Evolutionary conservation across 2,113 vertebrate genomes (phyloP), one percentile per base, ranked within the genome.

Genomic region (Blennius ocellaris): DNA sequence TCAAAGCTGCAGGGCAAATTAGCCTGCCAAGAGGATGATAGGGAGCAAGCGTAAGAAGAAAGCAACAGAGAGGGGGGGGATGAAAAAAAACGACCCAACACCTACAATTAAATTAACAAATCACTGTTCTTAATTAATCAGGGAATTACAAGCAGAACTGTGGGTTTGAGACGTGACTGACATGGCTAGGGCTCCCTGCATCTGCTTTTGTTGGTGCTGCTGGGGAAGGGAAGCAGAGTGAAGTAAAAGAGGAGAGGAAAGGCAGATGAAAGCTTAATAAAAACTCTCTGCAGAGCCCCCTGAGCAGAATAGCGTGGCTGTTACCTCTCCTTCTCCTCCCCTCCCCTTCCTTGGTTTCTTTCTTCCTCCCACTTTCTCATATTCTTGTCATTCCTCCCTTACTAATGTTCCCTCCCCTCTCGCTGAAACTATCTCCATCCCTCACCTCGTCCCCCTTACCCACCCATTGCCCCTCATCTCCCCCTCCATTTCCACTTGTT

Each of bases 91-190:
- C 45, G 60, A 73, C 61, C 82, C 73, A 77, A 68, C 83, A 91
- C 83, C 85, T 84, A 40, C 11, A 41, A 78, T 85, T 85, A 91
- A 89, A 81, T 92, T 83, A 84, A 85, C 83, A 92, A 93, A 93
- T 85, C 61, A 73, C 79, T 89, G 85, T 62, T 85, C 85, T 87
- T 90, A 91, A 87, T 89, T 80, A 80, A 90, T 68, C 61, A 6
- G 82, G 86, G 89, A 92, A 84, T 6, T 3, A 85, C 79, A 82
- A 37, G 52, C 11, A 53, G 88, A 75, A 71, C 60, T 51, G 62
- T 37, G 63, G 75, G 68, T 81, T 66, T 82, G 45, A 73, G 74
- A 85, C 85, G 54, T 84, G 85, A 82, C 91, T 90, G 81, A 80
- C 81, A 81, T 59, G 58, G 67, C 81, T 78, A 80, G 74, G 3